Evolutionary conservation across 92 coral and sea anemone genomes (phyloP).

Genomic region (Phenganax marumi): DNA sequence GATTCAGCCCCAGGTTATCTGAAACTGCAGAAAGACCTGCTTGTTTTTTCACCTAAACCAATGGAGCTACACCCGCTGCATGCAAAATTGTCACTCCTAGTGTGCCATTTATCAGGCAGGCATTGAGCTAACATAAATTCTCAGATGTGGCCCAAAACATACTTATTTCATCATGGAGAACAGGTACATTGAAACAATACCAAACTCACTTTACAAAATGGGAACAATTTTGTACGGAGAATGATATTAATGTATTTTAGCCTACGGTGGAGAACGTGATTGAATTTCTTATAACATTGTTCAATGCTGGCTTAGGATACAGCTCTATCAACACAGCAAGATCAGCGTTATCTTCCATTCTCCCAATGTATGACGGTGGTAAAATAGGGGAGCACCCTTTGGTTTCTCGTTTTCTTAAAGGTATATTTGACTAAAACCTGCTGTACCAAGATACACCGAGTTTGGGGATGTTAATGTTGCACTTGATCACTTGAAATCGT

Average conservation of each 20-base stretch:
- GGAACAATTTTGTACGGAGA: background rate
- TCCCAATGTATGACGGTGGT: constrained; percentile 25
- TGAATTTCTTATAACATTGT: constrained; percentile 17
- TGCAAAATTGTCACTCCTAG: constrained; percentile 9
- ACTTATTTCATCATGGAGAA: constrained; percentile 24
- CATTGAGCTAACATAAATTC: constrained; percentile 7
- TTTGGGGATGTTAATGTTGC: constrained; percentile 59
- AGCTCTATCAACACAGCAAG: constrained; percentile 33
- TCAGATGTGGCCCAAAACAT: constrained; percentile 14
- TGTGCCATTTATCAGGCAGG: constrained; percentile 35
- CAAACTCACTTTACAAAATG: constrained; percentile 5
- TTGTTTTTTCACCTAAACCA: background rate
- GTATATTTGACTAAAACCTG: constrained; percentile 58
- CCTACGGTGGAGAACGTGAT: constrained; percentile 12
- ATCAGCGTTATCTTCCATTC: constrained; percentile 42
- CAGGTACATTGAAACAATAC: constrained; percentile 13
- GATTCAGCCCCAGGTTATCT: constrained; percentile 11
- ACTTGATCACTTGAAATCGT: constrained; percentile 31
- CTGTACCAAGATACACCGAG: constrained; percentile 52
- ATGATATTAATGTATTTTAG: background rate
- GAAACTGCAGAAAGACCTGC: background rate
- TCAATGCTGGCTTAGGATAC: constrained; percentile 31
- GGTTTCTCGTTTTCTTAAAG: constrained; percentile 53
- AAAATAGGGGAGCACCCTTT: constrained; percentile 49
- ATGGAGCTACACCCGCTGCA: constrained; percentile 1